Evolutionary conservation across 2,113 vertebrate species (phyloP), one percentile per base, ranked within the genome.

Genomic region (Monopterus albus): DNA sequence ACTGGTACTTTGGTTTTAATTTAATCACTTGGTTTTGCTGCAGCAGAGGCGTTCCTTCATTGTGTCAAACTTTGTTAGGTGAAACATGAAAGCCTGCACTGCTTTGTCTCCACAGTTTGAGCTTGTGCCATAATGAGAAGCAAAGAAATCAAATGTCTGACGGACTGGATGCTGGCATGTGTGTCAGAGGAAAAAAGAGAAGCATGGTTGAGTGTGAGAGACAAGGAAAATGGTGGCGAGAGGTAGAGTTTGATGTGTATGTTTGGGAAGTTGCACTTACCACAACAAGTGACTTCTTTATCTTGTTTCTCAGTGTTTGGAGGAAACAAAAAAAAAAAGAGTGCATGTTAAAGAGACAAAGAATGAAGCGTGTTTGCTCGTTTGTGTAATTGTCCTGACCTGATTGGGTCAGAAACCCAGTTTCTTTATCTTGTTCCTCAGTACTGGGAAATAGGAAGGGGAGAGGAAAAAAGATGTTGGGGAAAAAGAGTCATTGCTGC

Each of bases 381-480:
- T 75, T 83, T 85, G 61, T 83, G 80, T 53, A 73, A 81, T 71
- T 77, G 69, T n/a, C 33, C 23, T 36, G 49, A 59, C 52, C 21
- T 63, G 78, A 87, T 72, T 80, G 72, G 81, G 66, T 58, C 36
- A 64, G 81, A 81, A 55, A 83, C 78, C 51, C 46, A 13, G 70
- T 76, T 70, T 67, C 53, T 81, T 83, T 80, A 83, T 87, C 86
- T 83, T 63, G 4, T 49, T 57, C 46, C 31, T 83, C 46, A 25
- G 60, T 12, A 8, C 33, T 39, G 78, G 47, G 63, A 53, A 72
- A 72, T 18, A 61, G 39, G 45, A 25, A 58, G 18, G 4, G n/a
- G 35, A 21, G 31, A 33, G 20, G 25, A 12, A 42, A 31, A 60
- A 17, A 31, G 23, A 10, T 17, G 43, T 26, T 45, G 23, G 29